phyloP scores from a whole-genome alignment of 2,113 vertebrate species.

The Cephalophus harveyi region DNA sequence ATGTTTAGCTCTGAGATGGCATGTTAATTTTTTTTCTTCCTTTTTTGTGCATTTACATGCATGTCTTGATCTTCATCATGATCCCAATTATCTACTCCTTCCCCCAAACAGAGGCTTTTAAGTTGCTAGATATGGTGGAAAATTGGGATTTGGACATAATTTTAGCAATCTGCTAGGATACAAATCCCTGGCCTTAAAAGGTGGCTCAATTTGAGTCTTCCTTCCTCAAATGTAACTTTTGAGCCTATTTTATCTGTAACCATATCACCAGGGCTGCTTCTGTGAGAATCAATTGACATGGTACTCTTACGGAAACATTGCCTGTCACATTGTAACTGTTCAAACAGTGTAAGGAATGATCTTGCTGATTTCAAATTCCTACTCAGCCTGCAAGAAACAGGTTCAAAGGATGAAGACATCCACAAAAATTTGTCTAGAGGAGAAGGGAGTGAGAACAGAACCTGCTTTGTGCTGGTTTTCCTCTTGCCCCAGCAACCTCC shows the following conservation, averaged over 20 bases:
- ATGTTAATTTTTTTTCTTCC: background rate
- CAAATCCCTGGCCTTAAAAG: background rate
- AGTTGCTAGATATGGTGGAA: background rate
- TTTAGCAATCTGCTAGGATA: background rate
- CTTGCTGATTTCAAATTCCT: background rate
- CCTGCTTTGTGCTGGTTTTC: background rate
- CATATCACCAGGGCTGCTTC: background rate
- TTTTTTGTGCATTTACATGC: background rate
- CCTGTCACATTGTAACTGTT: background rate
- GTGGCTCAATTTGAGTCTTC: background rate
- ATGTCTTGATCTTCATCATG: background rate
- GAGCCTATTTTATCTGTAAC: background rate
- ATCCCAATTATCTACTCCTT: background rate
- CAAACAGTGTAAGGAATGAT: background rate
- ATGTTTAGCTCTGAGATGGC: background rate
- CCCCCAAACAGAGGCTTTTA: background rate
- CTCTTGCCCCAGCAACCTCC: background rate
- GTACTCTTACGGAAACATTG: background rate
- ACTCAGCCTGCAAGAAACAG: background rate
- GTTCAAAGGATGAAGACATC: background rate
- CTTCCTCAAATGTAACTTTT: background rate
- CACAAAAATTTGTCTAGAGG: background rate
- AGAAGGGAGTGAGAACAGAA: background rate
- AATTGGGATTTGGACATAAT: background rate
- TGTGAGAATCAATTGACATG: background rate